Conservation (phyloP, 2,113 vertebrate species). For the Spea bombifrons region DNA sequence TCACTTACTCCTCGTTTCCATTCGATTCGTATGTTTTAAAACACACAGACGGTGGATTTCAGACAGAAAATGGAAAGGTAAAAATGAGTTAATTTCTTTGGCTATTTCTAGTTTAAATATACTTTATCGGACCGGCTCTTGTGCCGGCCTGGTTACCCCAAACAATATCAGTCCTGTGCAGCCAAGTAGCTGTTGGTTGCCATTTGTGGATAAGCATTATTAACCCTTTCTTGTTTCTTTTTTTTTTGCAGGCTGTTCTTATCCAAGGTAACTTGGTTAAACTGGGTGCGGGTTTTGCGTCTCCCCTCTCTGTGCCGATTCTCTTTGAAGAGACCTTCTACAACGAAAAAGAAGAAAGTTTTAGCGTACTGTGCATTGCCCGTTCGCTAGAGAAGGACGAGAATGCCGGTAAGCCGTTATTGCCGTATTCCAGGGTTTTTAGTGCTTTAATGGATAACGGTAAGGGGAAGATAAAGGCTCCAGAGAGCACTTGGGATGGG, state of each 20-base stretch:
- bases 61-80: constrained; percentile 88
- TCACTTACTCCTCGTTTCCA: constrained; percentile 66
- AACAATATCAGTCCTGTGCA: background rate
- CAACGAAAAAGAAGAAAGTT: constrained; percentile 93
- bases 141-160: too few relatives aligned
- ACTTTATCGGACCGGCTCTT: too few relatives aligned
- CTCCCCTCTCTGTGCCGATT: constrained; percentile 71
- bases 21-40: constrained; percentile 88
- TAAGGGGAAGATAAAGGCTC: too few relatives aligned
- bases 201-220: background rate
- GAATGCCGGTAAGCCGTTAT: constrained; percentile 60
- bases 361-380: constrained; percentile 87
- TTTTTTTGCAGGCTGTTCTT: constrained; percentile 74
- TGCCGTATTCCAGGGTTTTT: too few relatives aligned
- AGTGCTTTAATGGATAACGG: too few relatives aligned
- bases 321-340: constrained; percentile 98
- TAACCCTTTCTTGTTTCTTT: background rate
- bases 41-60: constrained; percentile 73
- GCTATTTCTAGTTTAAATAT: background rate
- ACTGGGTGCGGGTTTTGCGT: constrained; percentile 74
- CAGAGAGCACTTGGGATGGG: background rate
- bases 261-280: constrained; percentile 83
- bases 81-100: background rate
- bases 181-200: background rate
- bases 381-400: constrained; percentile 78